A percentile compares a stretch with the other conserved stretches of the same genome.
Evolutionary conservation across 2,113 vertebrate species (phyloP).

Genomic region (Atlantisia rogersi): DNA sequence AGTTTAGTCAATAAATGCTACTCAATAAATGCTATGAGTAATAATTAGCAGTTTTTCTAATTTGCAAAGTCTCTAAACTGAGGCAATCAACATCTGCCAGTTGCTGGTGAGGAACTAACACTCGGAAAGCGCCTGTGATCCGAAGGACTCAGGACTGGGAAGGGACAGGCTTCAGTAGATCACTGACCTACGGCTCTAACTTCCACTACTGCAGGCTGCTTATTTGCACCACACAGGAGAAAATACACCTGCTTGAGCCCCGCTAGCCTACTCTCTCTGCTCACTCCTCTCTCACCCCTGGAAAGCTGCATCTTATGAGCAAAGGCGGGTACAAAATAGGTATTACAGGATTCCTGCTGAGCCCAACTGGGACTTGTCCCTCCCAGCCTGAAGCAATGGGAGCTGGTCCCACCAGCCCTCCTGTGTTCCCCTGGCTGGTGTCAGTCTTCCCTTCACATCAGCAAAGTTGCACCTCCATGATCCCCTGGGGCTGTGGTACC

Average conservation of each 20-base stretch:
- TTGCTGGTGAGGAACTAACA: background rate
- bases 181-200: background rate
- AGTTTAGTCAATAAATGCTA: too few relatives aligned
- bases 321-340: background rate
- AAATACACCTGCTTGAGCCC: background rate
- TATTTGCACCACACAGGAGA: background rate
- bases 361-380: background rate
- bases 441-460: background rate
- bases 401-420: background rate
- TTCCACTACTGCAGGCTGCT: background rate
- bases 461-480: background rate
- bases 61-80: background rate
- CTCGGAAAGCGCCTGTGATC: rapidly evolving
- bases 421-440: background rate
- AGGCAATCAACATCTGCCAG: background rate
- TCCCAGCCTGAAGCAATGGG: background rate
- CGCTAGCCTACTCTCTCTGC: background rate
- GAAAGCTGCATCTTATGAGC: background rate
- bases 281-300: background rate
- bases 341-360: background rate
- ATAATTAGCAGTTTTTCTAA: background rate
- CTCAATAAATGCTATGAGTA: background rate
- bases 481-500: background rate
- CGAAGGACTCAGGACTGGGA: background rate
- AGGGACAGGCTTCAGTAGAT: background rate